Conservation (phyloP, 2,888 invertebrate species). For the Hoplodrina blanda region DNA sequence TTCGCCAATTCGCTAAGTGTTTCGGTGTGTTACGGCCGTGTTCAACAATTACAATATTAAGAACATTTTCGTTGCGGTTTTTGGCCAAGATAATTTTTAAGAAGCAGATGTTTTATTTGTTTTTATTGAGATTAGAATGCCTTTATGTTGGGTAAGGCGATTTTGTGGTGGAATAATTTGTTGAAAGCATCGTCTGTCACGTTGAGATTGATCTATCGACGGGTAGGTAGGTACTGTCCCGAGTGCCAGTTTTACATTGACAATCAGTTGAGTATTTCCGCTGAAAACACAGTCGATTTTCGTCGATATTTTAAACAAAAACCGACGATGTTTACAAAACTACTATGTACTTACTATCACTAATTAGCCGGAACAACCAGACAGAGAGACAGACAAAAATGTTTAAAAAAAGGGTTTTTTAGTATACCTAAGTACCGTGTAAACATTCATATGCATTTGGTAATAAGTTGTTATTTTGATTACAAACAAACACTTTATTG, state of each 20-base stretch:
- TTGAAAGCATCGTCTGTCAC: conserved; percentile 25
- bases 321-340: neutral
- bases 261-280: conserved; percentile 5
- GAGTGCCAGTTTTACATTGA: neutral
- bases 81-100: conserved; percentile 20
- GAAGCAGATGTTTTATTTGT: conserved; percentile 39
- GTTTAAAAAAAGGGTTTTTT: no score
- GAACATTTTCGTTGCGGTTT: conserved; percentile 36
- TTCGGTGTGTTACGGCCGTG: conserved; percentile 44
- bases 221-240: neutral
- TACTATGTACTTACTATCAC: neutral
- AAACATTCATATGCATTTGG: no score
- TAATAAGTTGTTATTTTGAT: no score
- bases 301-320: no score
- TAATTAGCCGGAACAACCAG: no score
- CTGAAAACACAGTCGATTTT: neutral
- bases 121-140: conserved; percentile 47
- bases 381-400: no score
- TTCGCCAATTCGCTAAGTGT: conserved; percentile 58
- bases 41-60: conserved; percentile 49
- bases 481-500: no score
- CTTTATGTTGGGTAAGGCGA: conserved; percentile 17
- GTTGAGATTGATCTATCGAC: conserved; percentile 16
- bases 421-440: no score
- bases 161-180: conserved; percentile 21